Evolutionary conservation across 2,113 vertebrate genomes (phyloP).

Genomic region (Kobus ellipsiprymnus): DNA sequence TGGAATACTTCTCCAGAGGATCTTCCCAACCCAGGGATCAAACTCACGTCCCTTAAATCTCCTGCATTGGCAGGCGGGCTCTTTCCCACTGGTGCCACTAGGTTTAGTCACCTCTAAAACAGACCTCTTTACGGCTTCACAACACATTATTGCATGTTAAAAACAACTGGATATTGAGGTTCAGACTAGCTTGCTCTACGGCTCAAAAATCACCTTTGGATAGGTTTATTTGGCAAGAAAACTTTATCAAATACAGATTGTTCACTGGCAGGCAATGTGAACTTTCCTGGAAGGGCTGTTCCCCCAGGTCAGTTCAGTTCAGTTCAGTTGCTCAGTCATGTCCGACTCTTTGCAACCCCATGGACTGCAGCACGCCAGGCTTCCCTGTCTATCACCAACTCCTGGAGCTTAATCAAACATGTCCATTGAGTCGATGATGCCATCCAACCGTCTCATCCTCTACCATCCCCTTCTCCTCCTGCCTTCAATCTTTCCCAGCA

Average conservation of each 20-base stretch:
- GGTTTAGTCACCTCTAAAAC: neutral
- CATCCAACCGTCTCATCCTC: neutral
- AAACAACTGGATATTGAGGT: neutral
- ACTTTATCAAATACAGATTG: neutral
- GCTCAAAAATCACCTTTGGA: constrained; percentile 12
- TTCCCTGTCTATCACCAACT: neutral
- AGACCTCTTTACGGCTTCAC: neutral
- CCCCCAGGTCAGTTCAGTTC: neutral
- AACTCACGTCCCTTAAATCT: neutral
- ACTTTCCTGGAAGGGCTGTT: neutral
- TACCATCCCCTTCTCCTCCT: neutral
- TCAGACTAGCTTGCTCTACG: neutral
- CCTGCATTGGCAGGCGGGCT: neutral
- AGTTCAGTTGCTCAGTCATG: neutral
- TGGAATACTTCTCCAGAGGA: neutral
- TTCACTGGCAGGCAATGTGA: neutral
- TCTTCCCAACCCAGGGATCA: neutral
- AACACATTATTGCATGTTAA: neutral
- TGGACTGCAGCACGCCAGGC: neutral
- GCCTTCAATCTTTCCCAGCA: neutral
- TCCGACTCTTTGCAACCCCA: neutral
- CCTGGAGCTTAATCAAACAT: neutral
- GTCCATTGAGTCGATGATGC: neutral
- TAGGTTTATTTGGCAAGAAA: neutral
- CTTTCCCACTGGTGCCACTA: neutral